phyloP scores from a whole-genome alignment of 1,140 invertebrate species.

The Sinella curviseta region DNA sequence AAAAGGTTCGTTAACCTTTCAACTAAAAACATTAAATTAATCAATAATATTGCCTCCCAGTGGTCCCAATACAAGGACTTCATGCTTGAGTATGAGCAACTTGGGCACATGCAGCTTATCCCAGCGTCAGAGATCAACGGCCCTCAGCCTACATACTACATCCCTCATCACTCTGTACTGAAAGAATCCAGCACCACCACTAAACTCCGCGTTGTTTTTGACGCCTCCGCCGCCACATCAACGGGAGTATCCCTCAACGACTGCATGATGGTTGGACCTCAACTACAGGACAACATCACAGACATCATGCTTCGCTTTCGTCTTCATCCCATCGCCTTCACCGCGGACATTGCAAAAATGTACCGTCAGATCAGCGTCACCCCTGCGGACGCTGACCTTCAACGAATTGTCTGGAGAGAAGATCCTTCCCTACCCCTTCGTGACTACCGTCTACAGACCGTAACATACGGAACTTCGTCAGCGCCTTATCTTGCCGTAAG shows the following conservation, averaged over 20 bases:
- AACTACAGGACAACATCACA: no score
- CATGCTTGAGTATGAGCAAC: background rate
- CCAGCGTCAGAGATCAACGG: background rate
- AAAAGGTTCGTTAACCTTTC: background rate
- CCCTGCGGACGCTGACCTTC: slow-evolving; percentile 30
- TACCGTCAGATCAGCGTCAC: no score
- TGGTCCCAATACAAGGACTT: background rate
- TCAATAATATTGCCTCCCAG: background rate
- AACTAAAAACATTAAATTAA: background rate
- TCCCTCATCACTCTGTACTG: background rate
- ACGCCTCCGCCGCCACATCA: slow-evolving; percentile 37
- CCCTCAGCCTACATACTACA: background rate
- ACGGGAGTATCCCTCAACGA: slow-evolving; percentile 50
- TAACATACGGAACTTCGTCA: slow-evolving; percentile 51
- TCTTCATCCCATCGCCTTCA: no score
- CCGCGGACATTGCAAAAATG: no score
- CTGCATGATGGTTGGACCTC: no score
- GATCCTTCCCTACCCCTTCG: slow-evolving; percentile 36
- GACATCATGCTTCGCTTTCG: no score
- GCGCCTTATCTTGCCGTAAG: slow-evolving; percentile 52
- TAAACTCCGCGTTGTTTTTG: no score
- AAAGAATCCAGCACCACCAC: no score
- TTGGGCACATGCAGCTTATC: background rate
- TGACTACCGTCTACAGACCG: no score
- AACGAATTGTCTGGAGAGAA: slow-evolving; percentile 49